phyloP scores from a whole-genome alignment of 2,888 invertebrate genomes.

The Dynastes maya region DNA sequence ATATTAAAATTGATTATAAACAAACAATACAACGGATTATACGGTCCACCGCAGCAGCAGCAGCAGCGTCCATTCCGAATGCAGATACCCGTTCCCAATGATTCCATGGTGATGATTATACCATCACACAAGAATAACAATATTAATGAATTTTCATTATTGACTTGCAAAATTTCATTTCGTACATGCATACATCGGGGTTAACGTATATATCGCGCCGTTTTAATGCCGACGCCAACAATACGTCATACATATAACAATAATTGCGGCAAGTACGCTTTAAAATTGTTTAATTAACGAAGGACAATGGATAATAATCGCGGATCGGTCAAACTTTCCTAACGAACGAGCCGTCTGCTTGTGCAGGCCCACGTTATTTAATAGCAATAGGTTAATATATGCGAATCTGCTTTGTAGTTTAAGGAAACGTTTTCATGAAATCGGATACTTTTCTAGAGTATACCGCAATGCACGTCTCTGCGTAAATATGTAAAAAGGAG shows the following conservation, averaged over 20 bases:
- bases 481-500: too few relatives aligned
- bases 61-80: too few relatives aligned
- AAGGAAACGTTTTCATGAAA: background rate
- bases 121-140: background rate
- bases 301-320: conserved; percentile 8
- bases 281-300: conserved; percentile 22
- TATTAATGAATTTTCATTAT: conserved; percentile 22
- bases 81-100: background rate
- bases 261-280: background rate
- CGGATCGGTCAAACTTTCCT: background rate
- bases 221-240: conserved; percentile 11
- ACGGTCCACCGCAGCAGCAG: too few relatives aligned
- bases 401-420: background rate
- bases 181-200: background rate
- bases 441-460: background rate
- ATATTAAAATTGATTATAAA: too few relatives aligned
- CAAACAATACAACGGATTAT: too few relatives aligned
- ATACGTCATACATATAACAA: conserved; percentile 12
- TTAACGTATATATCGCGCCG: conserved; percentile 3
- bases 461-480: too few relatives aligned
- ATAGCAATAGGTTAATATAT: background rate
- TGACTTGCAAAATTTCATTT: background rate
- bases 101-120: background rate
- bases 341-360: background rate
- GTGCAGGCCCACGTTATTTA: background rate